Base-by-base conservation (phyloP, 1,140 invertebrate species). In the Platyscapa corneri region DNA sequence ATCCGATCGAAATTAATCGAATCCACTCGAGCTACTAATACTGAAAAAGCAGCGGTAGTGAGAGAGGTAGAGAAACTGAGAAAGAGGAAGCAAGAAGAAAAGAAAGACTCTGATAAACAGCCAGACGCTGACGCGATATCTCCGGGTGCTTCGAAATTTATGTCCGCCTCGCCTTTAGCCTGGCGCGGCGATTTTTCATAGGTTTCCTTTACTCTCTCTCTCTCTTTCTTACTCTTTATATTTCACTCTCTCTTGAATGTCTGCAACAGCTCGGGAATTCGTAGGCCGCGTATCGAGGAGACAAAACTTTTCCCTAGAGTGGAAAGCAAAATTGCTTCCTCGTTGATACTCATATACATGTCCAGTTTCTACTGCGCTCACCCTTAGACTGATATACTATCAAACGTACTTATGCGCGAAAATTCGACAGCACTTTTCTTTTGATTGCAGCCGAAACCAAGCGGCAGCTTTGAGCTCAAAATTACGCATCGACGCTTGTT, bases 101-200 rank as follows among this genome's bases (percentile, higher is more conserved):
- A 30, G 30, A 39, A 20, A 37, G 64, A 56, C 86, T 3, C n/a
- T 89, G 90, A 90, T 91, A 90, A 90, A 91, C 88, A 90, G 86
- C 88, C 65, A 5, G 64, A 79, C 53, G 83, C 80, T 32, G 46
- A 39, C 79, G n/a, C 83, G 88, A 88, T 90, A 90, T 89, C 87
- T 87, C 64, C 3, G 16, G 75, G 32, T 76, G 56, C 83, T 86
- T 86, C 77, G 84, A 87, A 90, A 91, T 91, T 91, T 90, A 91
- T 90, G 88, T 88, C 72, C 85, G 84, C 60, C 39, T 86, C 82
- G 80, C 85, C 87, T 88, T 87, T 88, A 76, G 87, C 76, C 64
- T 37, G 65, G 78, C 79, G 27, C 79, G 60, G 83, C 86, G 87
- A 91, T 91, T 91, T 91, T 91, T 90, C 90, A 90, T 88, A 87